Evolutionary conservation across 2,113 vertebrate genomes (phyloP).

Genomic region (Protomyctophum bolini): DNA sequence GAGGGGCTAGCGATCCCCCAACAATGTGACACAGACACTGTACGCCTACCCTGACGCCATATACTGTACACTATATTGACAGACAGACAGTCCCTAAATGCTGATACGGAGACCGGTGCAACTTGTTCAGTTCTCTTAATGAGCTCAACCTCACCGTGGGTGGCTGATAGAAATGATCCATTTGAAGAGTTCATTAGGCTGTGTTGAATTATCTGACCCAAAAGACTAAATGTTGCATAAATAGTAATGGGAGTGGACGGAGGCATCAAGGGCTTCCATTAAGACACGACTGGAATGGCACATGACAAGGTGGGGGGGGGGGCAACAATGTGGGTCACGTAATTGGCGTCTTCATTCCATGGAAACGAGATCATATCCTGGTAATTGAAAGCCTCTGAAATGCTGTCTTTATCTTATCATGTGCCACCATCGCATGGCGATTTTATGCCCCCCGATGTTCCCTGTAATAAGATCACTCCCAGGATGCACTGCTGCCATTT

Average conservation of each 20-base stretch:
- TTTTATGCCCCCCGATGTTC: constrained; percentile 4
- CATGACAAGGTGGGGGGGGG: not conserved
- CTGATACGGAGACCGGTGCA: constrained; percentile 36
- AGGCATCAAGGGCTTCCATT: not conserved
- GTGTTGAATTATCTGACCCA: not conserved
- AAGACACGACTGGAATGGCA: constrained; percentile 7
- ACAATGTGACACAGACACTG: too few relatives aligned
- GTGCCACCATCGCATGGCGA: constrained; percentile 7
- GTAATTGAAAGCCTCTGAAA: constrained; percentile 48
- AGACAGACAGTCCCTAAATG: constrained; percentile 17
- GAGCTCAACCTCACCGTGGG: constrained; percentile 55
- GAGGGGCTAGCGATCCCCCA: too few relatives aligned
- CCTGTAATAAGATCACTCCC: constrained; percentile 8
- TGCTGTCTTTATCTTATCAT: constrained; percentile 44
- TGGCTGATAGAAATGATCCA: constrained; percentile 46
- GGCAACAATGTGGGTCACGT: constrained; percentile 24
- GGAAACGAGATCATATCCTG: constrained; percentile 37
- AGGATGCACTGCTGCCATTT: not conserved
- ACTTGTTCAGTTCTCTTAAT: constrained; percentile 67
- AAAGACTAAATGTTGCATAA: not conserved
- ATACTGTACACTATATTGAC: constrained; percentile 43
- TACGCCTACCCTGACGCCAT: too few relatives aligned
- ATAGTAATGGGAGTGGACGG: not conserved
- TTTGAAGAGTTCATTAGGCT: constrained; percentile 10
- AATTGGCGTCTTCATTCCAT: constrained; percentile 40